phyloP scores from a whole-genome alignment of 2,888 invertebrate species.

The Diarsia dahlii region DNA sequence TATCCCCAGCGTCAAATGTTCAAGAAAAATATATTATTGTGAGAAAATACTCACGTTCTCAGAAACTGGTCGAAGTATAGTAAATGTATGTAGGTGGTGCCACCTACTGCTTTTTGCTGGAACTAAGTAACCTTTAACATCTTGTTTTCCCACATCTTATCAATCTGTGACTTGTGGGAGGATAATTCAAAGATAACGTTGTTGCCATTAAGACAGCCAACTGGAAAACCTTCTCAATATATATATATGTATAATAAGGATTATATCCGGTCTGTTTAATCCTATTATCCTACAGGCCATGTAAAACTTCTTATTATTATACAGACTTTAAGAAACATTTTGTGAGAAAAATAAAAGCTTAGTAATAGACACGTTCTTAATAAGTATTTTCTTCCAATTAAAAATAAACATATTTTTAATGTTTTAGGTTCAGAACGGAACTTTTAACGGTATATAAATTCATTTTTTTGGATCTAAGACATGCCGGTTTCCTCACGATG shows the following conservation, averaged over 20 bases:
- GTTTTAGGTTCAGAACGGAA: neutral
- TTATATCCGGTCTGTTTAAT: neutral
- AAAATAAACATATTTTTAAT: neutral
- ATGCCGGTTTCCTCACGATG: too few species aligned
- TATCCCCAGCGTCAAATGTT: conserved; percentile 43
- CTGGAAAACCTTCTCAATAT: neutral
- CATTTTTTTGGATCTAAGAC: too few species aligned
- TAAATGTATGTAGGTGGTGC: conserved; percentile 14
- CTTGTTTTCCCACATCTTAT: neutral
- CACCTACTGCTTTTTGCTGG: conserved; percentile 8
- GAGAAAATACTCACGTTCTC: conserved; percentile 35
- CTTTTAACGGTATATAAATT: neutral
- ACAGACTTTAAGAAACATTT: neutral
- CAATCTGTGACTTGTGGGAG: neutral
- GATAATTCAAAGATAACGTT: neutral
- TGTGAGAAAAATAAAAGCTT: neutral
- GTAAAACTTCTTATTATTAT: neutral
- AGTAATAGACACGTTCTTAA: neutral
- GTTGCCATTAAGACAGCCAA: neutral
- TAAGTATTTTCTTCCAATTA: neutral
- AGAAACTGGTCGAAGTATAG: conserved; percentile 11
- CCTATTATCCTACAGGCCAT: neutral
- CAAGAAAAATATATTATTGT: conserved; percentile 52
- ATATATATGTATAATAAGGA: neutral
- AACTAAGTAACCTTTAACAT: conserved; percentile 7